Base-by-base conservation (phyloP, 2,113 vertebrate species). In the Syngnathus typhle region DNA sequence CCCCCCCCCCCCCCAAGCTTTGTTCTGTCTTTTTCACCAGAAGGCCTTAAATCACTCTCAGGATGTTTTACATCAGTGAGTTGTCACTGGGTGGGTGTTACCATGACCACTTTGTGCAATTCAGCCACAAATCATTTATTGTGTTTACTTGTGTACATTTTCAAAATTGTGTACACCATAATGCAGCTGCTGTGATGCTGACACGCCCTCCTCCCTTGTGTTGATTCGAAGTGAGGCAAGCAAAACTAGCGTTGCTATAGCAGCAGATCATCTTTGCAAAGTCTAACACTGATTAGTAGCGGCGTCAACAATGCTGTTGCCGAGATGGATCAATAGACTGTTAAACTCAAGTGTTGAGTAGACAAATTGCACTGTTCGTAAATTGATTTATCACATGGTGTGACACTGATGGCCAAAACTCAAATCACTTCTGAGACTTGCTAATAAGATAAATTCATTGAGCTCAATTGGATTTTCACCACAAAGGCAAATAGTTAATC, bases 31-130 rank as follows among this genome's bases (percentile, higher is more conserved):
- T 63, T 70, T 85, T 89, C 88, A 88, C 88, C 84, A 72, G 84
- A 68, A 78, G 88, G 89, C 90, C 90, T 91, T 91, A 89, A 88
- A 79, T 82, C 82, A 77, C 80, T 79, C 88, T 89, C 87, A 88
- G 87, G 88, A 84, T 85, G 82, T 83, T 79, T 80, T 64, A 47
- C 78, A 85, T 83, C 70, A 64, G 63, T 69, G 15, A 67, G 65
- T 75, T 47, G 47, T 80, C 66, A 67, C n/a, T 59, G 47, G 69
- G 59, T 9, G 10, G 72, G 60, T 47, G 12, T 73, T 27, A 64
- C 15, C 60, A 36, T 72, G 0, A n/a, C 46, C 1, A 36, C 21
- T 51, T 3, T 39, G 59, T 60, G 56, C 41, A 4, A 44, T 16
- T 43, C 41, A 36, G 4, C 27, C 11, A 41, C 36, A 52, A 27